Evolutionary conservation across 2,113 vertebrate genomes (phyloP).

Genomic region (Anser cygnoides): DNA sequence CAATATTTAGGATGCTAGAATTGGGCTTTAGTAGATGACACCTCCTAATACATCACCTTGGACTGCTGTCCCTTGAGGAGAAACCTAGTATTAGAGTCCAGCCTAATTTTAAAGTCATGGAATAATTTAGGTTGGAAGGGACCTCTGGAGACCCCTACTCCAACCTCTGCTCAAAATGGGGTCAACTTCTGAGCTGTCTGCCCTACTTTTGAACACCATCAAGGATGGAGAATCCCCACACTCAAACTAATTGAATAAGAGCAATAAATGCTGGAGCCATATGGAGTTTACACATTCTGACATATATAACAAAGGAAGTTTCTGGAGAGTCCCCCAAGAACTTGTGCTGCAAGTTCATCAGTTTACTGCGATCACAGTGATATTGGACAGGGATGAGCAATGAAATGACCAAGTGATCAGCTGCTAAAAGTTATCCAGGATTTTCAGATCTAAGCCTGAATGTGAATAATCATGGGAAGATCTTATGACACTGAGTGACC

Average conservation of each 20-base stretch:
- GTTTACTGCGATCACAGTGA: neutral
- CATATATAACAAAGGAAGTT: neutral
- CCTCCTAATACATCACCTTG: neutral
- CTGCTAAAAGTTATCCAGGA: neutral
- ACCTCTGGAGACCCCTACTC: neutral
- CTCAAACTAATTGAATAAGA: neutral
- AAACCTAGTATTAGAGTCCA: neutral
- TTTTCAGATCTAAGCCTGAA: neutral
- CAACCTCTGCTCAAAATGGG: neutral
- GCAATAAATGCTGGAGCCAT: neutral
- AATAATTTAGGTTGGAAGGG: slow-evolving; percentile 9
- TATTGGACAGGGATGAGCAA: neutral
- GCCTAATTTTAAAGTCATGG: neutral
- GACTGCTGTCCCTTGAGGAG: neutral
- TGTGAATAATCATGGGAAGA: neutral
- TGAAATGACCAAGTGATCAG: neutral
- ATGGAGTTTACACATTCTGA: neutral
- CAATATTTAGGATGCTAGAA: neutral
- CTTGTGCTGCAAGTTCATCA: neutral
- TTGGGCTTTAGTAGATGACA: neutral
- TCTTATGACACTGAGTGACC: neutral
- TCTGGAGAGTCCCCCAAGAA: neutral
- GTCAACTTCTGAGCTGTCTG: neutral
- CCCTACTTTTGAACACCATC: neutral
- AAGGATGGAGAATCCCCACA: neutral